These are phyloP conservation scores for Syndactyla subalaris DNA, from an alignment of 2,797 vertebrate species.

Conservation along the genomic window DNA sequence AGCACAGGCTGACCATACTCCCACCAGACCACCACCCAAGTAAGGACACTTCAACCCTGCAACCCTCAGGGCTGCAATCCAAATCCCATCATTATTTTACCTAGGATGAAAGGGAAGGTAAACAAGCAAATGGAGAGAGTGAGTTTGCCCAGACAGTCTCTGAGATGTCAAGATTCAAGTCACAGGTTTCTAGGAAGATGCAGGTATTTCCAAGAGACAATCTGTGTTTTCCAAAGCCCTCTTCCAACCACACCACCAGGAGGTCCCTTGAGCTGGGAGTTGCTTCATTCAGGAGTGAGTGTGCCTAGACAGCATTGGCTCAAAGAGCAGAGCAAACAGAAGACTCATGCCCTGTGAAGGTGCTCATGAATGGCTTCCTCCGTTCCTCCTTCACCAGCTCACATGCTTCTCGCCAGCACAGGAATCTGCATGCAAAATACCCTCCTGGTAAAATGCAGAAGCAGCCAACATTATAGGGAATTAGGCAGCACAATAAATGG, in stretches of 20 bases:
- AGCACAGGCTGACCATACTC: no score
- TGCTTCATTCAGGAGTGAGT: neutral
- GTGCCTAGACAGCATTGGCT: neutral
- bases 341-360: neutral
- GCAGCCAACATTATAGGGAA: neutral
- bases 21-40: neutral
- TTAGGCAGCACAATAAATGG: neutral
- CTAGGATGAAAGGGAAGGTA: neutral
- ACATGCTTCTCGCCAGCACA: rapidly evolving
- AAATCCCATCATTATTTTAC: neutral
- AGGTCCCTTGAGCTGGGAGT: neutral
- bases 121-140: neutral
- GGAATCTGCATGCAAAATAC: neutral
- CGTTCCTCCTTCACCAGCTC: neutral
- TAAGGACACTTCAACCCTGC: neutral
- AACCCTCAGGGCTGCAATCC: neutral
- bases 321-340: neutral
- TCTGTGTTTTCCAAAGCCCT: neutral
- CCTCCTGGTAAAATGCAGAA: neutral
- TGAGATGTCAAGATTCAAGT: neutral
- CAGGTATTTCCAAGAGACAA: neutral
- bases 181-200: neutral
- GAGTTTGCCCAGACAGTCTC: neutral
- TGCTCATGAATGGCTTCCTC: neutral
- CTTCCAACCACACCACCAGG: neutral